These are phyloP conservation scores for Lerista edwardsae DNA, from an alignment of 2,797 vertebrate species.

Conservation along the genomic window DNA sequence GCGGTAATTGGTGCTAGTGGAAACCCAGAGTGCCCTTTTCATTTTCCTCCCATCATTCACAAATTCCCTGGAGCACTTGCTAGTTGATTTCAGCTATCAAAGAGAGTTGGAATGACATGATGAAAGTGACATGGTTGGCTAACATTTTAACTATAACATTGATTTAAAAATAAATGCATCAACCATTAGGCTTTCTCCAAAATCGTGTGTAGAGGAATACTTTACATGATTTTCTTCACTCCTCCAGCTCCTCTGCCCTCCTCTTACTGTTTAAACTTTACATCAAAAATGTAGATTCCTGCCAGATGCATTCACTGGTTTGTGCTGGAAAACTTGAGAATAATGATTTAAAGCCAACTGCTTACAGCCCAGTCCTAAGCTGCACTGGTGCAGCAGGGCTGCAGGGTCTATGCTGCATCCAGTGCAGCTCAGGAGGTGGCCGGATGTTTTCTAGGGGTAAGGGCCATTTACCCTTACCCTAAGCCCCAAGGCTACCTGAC, in stretches of 20 bases:
- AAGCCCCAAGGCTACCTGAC: too few species aligned
- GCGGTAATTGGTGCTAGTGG: conserved; percentile 40
- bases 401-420: too few species aligned
- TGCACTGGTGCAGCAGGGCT: too few species aligned
- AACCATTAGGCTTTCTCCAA: background rate
- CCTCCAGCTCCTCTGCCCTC: background rate
- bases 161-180: conserved; percentile 16
- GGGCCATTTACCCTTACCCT: too few species aligned
- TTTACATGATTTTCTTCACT: background rate
- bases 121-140: background rate
- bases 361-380: too few species aligned
- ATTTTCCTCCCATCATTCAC: conserved; percentile 44
- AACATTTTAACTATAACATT: background rate
- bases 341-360: background rate
- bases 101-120: background rate
- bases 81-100: conserved; percentile 6
- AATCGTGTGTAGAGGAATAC: background rate
- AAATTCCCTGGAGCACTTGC: conserved; percentile 29
- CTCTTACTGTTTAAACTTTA: background rate
- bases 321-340: background rate
- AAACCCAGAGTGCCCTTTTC: conserved; percentile 61
- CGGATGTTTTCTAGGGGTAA: too few species aligned
- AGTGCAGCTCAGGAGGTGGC: too few species aligned
- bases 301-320: background rate
- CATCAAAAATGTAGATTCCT: conserved; percentile 2